phyloP scores from a whole-genome alignment of 2,113 vertebrate species.

The Naja naja region DNA sequence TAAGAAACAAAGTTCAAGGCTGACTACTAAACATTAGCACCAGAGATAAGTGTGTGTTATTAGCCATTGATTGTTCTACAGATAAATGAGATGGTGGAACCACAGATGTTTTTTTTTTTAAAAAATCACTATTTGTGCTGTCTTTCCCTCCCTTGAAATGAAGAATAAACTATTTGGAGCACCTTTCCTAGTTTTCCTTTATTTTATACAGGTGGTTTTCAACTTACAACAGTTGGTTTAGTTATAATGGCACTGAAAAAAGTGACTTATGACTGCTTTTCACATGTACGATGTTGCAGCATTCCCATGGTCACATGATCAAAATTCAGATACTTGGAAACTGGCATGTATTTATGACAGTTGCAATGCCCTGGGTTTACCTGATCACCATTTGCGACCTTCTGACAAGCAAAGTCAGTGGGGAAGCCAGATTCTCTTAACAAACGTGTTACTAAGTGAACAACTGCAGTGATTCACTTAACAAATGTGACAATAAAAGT shows the following conservation, averaged over 20 bases:
- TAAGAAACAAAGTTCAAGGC: constrained; percentile 62
- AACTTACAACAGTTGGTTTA: not conserved
- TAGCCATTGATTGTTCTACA: constrained; percentile 53
- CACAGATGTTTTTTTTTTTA: not conserved
- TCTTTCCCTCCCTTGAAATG: constrained; percentile 21
- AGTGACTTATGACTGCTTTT: not conserved
- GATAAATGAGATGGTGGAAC: constrained; percentile 55
- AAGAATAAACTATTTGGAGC: constrained; percentile 27
- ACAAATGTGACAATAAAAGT: not conserved
- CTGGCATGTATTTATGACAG: not conserved
- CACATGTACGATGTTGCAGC: not conserved
- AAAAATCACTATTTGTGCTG: constrained; percentile 8
- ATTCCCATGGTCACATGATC: not conserved
- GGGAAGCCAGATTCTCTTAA: not conserved
- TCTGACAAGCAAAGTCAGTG: not conserved
- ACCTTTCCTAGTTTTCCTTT: not conserved
- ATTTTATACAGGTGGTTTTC: not conserved
- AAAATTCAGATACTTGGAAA: not conserved
- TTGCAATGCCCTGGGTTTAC: too few relatives aligned
- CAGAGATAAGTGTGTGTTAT: constrained; percentile 66
- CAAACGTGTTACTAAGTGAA: not conserved
- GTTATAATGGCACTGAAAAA: not conserved
- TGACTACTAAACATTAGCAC: constrained; percentile 57
- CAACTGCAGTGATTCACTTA: not conserved
- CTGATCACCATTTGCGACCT: not conserved